Percentiles rank a stretch among this genome's conserved stretches.
Evolutionary conservation across 1,140 invertebrate species (phyloP).

Genomic region (Drosophila baimaii): DNA sequence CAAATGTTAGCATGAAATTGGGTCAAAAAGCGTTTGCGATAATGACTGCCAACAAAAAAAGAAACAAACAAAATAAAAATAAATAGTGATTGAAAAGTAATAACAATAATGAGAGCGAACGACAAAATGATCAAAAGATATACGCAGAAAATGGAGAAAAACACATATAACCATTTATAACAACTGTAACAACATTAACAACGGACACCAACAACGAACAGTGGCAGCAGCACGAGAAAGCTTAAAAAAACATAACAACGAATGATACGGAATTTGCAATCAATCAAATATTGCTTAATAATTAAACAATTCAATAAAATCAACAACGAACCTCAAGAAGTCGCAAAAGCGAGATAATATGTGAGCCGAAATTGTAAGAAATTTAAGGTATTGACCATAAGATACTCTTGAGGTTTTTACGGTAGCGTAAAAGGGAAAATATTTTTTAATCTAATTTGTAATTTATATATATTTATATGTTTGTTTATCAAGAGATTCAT

Average conservation of each 20-base stretch:
- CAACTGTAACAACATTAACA: constrained; percentile 56
- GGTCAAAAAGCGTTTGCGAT: constrained; percentile 72
- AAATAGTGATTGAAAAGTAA: constrained; percentile 74
- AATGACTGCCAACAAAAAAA: constrained; percentile 40
- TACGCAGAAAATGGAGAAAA: constrained; percentile 27
- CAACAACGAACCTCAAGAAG: constrained; percentile 69
- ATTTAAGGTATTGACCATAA: constrained; percentile 1
- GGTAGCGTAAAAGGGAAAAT: too few relatives aligned
- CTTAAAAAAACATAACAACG: constrained; percentile 77
- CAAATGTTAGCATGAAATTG: constrained; percentile 62
- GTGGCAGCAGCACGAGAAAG: constrained; percentile 61
- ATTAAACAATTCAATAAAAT: constrained; percentile 83
- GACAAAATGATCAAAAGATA: constrained; percentile 70
- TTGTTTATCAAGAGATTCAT: too few relatives aligned
- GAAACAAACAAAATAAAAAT: constrained; percentile 31
- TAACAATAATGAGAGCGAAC: constrained; percentile 76
- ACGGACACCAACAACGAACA: constrained; percentile 30
- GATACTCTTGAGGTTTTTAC: constrained; percentile 34
- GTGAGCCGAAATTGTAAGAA: neutral
- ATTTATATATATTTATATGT: too few relatives aligned
- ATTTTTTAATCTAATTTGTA: too few relatives aligned
- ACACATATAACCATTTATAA: constrained; percentile 53
- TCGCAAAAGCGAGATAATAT: constrained; percentile 33
- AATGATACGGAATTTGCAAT: constrained; percentile 80
- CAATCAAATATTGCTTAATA: constrained; percentile 84